These are phyloP conservation scores for Aldrovandia affinis DNA, from an alignment of 2,797 vertebrate genomes.

Conservation along the genomic window DNA sequence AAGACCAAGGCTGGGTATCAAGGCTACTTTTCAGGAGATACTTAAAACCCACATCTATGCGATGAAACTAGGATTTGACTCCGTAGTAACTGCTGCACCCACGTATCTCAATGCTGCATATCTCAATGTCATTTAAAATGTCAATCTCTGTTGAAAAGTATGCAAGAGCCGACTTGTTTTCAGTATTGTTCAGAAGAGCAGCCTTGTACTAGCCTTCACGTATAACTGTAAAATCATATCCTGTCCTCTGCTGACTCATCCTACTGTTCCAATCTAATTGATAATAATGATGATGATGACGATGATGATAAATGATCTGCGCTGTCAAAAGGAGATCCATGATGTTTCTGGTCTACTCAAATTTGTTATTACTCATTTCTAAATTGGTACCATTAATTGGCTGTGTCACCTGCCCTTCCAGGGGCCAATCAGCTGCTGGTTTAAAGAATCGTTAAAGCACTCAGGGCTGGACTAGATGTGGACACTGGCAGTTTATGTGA, in stretches of 20 bases:
- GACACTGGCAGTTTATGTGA: background rate
- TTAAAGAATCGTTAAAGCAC: background rate
- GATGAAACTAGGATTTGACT: background rate
- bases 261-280: background rate
- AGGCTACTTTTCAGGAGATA: background rate
- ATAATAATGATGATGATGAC: too few species aligned
- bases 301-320: too few species aligned
- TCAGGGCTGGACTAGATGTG: background rate
- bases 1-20: background rate
- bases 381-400: too few species aligned
- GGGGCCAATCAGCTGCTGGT: too few species aligned
- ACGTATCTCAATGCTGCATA: too few species aligned
- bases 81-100: background rate
- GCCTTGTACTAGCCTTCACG: background rate
- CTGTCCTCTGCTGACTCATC: background rate
- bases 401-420: too few species aligned
- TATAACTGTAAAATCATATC: background rate
- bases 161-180: background rate
- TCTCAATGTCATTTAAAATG: too few species aligned
- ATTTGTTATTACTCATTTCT: too few species aligned
- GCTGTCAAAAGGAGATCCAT: too few species aligned
- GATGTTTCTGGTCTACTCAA: too few species aligned
- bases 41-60: background rate
- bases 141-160: background rate
- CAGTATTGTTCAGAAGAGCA: background rate